Percentiles rank a stretch among this genome's conserved stretches.
These are phyloP conservation scores for Hyperopisus bebe DNA, from an alignment of 2,113 vertebrate genomes.

Conservation along the genomic window DNA sequence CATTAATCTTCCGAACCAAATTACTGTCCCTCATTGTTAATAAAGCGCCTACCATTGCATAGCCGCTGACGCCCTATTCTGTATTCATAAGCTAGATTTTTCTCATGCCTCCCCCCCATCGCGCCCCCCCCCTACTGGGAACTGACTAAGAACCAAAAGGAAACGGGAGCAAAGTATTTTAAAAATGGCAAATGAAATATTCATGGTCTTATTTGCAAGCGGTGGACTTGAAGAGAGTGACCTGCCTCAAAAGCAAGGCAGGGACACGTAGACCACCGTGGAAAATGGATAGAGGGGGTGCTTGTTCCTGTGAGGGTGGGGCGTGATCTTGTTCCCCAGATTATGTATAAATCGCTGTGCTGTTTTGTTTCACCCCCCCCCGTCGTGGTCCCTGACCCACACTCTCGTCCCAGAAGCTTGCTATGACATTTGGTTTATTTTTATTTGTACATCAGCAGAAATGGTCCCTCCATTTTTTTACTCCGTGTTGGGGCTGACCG, in stretches of 20 bases:
- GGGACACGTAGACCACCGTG: not conserved
- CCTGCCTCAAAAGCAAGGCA: not conserved
- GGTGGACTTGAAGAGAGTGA: slow-evolving; percentile 12
- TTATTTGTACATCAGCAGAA: not conserved
- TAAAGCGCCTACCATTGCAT: slow-evolving; percentile 25
- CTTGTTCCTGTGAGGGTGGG: not conserved
- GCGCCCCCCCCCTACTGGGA: not conserved
- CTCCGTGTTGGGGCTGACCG: not conserved
- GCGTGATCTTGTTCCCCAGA: not conserved
- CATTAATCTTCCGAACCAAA: slow-evolving; percentile 45
- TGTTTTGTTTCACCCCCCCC: not conserved
- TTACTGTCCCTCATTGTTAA: slow-evolving; percentile 43
- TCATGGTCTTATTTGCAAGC: slow-evolving; percentile 17
- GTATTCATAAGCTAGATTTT: slow-evolving; percentile 34
- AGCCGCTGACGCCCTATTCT: slow-evolving; percentile 24
- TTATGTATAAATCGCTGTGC: not conserved
- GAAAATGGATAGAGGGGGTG: not conserved
- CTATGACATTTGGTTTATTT: not conserved
- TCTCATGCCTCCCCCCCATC: slow-evolving; percentile 4
- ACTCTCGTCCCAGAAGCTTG: not conserved
- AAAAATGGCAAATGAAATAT: slow-evolving; percentile 18
- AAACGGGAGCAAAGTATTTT: slow-evolving; percentile 23
- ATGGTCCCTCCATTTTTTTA: not conserved
- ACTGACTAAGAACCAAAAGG: slow-evolving; percentile 18
- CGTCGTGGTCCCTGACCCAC: not conserved